Evolutionary conservation across 2,797 vertebrate genomes (phyloP), one percentile per base, ranked within the genome.

Genomic region (Pseudochaenichthys georgianus): DNA sequence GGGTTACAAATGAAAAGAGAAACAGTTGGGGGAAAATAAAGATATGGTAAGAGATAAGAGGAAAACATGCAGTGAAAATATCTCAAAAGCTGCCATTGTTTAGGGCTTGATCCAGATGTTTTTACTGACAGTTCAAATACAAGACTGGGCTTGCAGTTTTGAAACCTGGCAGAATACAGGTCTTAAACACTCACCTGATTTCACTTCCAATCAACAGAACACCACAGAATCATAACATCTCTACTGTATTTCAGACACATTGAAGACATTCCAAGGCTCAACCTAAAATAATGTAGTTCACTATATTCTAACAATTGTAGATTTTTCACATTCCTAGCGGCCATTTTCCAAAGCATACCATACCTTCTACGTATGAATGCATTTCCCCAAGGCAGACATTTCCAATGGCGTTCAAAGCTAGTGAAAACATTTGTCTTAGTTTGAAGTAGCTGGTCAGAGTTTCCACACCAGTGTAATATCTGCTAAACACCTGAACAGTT

Each of bases 11-110:
- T 7, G 0, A 38, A 38, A 38, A 38, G 21, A 54, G 9, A 21
- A 48, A 45, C 1, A 3, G 16, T 5, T 16, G 11, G 62, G 28
- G 9, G 1, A 45, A 28, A 21, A 45, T 3, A 57, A 17, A 48
- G 3, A 68, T 2, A n/a, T 9, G 6, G n/a, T 16, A 19, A 67
- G 19, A 62, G 17, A 48, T 0, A 17, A 38, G 0, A 46, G 5
- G 43, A n/a, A 42, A 0, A 0, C 47, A 23, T 61, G 23, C 6
- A 11, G 34, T 13, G 51, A 77, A 0, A 42, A 31, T 46, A 43
- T 42, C 12, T 67, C 17, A 41, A 61, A 71, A 31, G 21, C 53
- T 31, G 58, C 3, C 6, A 28, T 52, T 75, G 48, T 47, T 46
- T 1, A 7, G 17, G 13, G n/a, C 1, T 45, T 17, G n/a, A 69